Base-by-base conservation (phyloP, 2,113 vertebrate species). In the Morone chrysops region DNA sequence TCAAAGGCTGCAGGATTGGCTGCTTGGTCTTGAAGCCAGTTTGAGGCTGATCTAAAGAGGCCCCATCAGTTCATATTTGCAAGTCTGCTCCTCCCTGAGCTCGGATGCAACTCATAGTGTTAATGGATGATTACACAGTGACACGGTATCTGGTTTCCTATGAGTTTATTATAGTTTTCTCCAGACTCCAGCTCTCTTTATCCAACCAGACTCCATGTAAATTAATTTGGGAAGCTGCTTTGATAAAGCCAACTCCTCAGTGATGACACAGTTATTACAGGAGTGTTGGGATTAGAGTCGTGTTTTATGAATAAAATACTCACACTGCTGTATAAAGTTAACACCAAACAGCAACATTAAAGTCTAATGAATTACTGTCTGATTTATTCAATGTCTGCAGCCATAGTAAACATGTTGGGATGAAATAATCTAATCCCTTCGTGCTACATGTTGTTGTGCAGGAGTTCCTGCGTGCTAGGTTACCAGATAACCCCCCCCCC, bases 41-140 rank as follows among this genome's bases (percentile, higher is more conserved):
- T 50, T 71, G 67, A 70, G 59, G 2, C 31, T 71, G 57, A 83
- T 78, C n/a, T 12, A 13, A 83, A 40, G 75, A 53, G 75, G 76
- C 82, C 47, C 43, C 67, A 65, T 77, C 67, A 51, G 50, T 66
- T 83, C 59, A 22, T 7, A 57, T 71, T 50, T 83, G 57, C 40
- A 14, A 50, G 48, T n/a, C 1, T 8, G 20, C 25, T 40, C 6
- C n/a, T 53, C 47, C 75, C 56, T 75, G 65, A 56, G 38, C 53
- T 9, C 45, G 50, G 18, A 45, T 10, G 20, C 11, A 43, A 22
- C 62, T 43, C 38, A 36, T 1, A 20, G 16, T 22, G 11, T 36
- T 45, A 56, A 45, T 36, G 63, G 20, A 17, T 63, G 48, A 70
- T 53, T 20, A 20, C 6, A 70, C 31, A 80, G 45, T 43, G 66